Evolutionary conservation across 2,888 invertebrate genomes (phyloP).

Genomic region (Artemia sp.): DNA sequence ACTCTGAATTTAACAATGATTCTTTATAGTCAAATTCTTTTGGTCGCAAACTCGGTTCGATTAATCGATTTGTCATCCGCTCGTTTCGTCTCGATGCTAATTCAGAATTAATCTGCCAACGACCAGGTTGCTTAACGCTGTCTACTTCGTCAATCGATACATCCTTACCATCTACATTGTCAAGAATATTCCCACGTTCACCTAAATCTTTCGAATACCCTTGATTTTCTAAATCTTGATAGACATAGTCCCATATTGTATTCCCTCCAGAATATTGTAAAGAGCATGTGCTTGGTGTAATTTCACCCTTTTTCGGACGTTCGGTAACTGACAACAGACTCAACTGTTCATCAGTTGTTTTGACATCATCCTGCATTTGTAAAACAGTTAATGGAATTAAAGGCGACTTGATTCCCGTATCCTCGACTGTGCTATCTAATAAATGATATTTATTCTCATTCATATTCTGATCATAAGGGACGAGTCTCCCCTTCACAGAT

Average conservation of each 20-base stretch:
- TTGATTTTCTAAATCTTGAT: constrained; percentile 52
- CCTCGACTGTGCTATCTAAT: not conserved
- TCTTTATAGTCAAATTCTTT: no score
- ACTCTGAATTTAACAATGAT: no score
- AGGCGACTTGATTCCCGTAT: not conserved
- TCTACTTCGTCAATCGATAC: not conserved
- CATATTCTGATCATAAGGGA: constrained; percentile 14
- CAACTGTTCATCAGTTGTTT: constrained; percentile 4
- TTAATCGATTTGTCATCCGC: not conserved
- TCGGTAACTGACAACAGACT: constrained; percentile 3
- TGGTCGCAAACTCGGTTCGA: not conserved
- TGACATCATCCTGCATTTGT: constrained; percentile 6
- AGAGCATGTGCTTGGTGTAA: not conserved
- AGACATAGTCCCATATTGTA: constrained; percentile 58
- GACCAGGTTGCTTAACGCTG: constrained; percentile 16
- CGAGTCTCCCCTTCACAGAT: not conserved
- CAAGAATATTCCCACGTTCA: constrained; percentile 45
- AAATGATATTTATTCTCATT: constrained; percentile 1
- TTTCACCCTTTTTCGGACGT: not conserved
- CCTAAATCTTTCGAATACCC: constrained; percentile 49
- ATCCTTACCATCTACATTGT: constrained; percentile 18
- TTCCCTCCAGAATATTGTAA: constrained; percentile 9
- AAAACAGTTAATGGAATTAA: not conserved
- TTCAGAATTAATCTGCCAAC: constrained; percentile 18
- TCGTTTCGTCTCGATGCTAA: constrained; percentile 20